Evolutionary conservation across 2,797 vertebrate genomes (phyloP).

Genomic region (Meriones psammophilus): DNA sequence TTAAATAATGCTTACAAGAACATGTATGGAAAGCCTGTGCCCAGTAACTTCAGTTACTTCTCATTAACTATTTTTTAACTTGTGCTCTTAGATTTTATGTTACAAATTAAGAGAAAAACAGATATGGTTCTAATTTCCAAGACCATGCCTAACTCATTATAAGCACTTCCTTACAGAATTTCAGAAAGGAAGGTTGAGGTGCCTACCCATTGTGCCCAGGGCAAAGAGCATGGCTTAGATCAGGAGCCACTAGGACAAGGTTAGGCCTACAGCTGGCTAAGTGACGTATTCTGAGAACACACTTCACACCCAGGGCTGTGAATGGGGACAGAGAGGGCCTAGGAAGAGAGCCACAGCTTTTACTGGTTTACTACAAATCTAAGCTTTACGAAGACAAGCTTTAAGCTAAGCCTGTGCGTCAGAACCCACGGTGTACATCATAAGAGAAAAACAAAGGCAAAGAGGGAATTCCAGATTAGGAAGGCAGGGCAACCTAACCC

Average conservation of each 20-base stretch:
- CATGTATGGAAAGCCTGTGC: constrained; percentile 42
- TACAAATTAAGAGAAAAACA: constrained; percentile 70
- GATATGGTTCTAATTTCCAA: constrained; percentile 69
- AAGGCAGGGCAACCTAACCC: neutral
- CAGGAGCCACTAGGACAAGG: neutral
- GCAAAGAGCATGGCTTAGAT: neutral
- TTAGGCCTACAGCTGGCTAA: neutral
- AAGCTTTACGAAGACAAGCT: constrained; percentile 32
- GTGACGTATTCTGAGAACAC: neutral
- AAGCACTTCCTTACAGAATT: constrained; percentile 22
- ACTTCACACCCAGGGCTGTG: neutral
- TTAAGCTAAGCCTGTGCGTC: constrained; percentile 5
- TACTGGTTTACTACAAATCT: neutral
- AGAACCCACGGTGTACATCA: constrained; percentile 1
- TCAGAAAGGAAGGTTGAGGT: constrained; percentile 19
- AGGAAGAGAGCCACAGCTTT: neutral
- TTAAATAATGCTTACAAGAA: constrained; percentile 62
- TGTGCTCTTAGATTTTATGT: constrained; percentile 25
- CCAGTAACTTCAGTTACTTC: constrained; percentile 45
- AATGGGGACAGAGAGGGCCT: neutral
- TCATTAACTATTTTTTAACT: constrained; percentile 39
- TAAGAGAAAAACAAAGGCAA: neutral
- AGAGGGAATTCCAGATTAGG: neutral
- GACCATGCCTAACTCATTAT: constrained; percentile 46
- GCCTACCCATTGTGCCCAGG: neutral